Evolutionary conservation across 2,888 invertebrate genomes (phyloP), one percentile per base, ranked within the genome.

Genomic region (Erannis defoliaria): DNA sequence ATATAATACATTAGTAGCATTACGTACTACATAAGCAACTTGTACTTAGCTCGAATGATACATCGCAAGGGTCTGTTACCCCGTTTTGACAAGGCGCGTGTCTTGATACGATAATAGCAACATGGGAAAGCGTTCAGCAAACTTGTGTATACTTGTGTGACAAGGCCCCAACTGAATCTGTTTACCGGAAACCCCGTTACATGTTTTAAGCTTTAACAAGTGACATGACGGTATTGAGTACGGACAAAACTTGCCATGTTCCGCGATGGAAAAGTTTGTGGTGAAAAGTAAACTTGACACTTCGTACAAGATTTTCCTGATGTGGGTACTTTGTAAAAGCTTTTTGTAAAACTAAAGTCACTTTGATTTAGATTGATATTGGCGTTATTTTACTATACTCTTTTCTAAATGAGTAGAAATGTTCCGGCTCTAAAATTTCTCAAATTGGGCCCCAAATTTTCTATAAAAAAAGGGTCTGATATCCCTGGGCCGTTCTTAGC

Each of bases 121-220:
- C 90, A 90, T 74, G 87, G 72, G 85, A 90, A 91, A 89, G 82
- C 89, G 78, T 89, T 90, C 84, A 88, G 80, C 79, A 81, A 86
- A 84, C 85, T 87, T 86, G 56, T 53, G 48, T 71, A 51, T 40
- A 40, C 40, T 40, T 51, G 26, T 38, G 51, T 80, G 75, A 79
- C 74, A 76, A 71, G 8, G 73, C 70, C 72, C 72, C 69, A 75
- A 75, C 78, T 75, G 78, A 86, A 88, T 88, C 85, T 88, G 86
- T 85, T 90, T 88, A 88, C 76, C 73, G 74, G 16, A 26, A 74
- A 78, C 76, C 71, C 67, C 67, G 73, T 77, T 77, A 82, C 80
- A 77, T 74, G 80, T 79, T 81, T 82, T 80, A 82, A 82, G 84
- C 82, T 78, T 81, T 81, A 81, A 78, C 78, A 81, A 76, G 79